Evolutionary conservation across 1,140 invertebrate genomes (phyloP).

Genomic region (Drosophila micromelanica): DNA sequence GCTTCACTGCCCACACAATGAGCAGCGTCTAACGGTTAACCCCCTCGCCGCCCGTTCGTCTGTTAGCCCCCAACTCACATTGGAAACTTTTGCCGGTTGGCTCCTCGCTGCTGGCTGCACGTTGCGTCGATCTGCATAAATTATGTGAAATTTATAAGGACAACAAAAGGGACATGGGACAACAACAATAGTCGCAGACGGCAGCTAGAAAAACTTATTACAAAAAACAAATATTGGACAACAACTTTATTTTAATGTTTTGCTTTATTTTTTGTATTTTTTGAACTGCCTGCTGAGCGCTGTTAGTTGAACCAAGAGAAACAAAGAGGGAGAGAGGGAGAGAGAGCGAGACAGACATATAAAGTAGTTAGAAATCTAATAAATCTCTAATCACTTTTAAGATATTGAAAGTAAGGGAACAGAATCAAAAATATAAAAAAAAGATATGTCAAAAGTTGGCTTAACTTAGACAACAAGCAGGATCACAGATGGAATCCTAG

Average conservation of each 20-base stretch:
- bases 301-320: not conserved
- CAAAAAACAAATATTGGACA: conserved; percentile 75
- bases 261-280: conserved; percentile 23
- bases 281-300: conserved; percentile 14
- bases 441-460: not conserved
- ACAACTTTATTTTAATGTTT: conserved; percentile 65
- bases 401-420: not conserved
- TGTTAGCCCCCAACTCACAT: not conserved
- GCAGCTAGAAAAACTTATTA: conserved; percentile 72
- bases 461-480: not conserved
- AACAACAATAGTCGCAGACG: conserved; percentile 27
- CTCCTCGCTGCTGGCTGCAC: conserved; percentile 61
- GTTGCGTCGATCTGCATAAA: conserved; percentile 81
- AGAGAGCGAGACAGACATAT: not conserved
- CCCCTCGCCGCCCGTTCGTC: not conserved
- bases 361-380: not conserved
- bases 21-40: not conserved
- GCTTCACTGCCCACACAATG: conserved; percentile 74
- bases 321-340: not conserved
- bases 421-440: not conserved
- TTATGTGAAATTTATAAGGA: conserved; percentile 79
- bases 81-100: conserved; percentile 31
- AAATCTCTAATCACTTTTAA: not conserved
- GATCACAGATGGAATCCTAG: no score
- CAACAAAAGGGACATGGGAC: conserved; percentile 50